Evolutionary conservation across 1,140 invertebrate species (phyloP).

Genomic region (Pseudobourletiella spinata): DNA sequence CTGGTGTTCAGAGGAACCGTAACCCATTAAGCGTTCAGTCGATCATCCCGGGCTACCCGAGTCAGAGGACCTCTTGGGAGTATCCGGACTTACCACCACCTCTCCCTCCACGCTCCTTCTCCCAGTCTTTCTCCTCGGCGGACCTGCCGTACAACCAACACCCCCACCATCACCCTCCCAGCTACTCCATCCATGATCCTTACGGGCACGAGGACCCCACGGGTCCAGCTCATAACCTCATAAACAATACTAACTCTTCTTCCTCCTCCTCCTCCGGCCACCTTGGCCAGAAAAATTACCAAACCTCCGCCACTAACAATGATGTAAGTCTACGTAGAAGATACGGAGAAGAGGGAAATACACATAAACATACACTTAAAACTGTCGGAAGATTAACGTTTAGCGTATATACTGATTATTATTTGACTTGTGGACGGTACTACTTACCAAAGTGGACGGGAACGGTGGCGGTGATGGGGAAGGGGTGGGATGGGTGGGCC

Average conservation of each 20-base stretch:
- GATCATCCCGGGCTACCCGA: slow-evolving; percentile 10
- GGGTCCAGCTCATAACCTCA: background rate
- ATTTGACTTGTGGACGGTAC: too few relatives aligned
- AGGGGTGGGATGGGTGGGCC: too few relatives aligned
- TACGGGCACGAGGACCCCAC: background rate
- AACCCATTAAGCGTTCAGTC: slow-evolving; percentile 32
- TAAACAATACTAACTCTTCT: slow-evolving; percentile 10
- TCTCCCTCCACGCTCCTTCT: slow-evolving; percentile 27
- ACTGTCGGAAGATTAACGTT: too few relatives aligned
- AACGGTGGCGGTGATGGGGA: too few relatives aligned
- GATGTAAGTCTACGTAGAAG: slow-evolving; percentile 22
- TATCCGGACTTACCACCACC: slow-evolving; percentile 26
- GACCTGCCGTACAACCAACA: background rate
- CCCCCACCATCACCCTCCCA: slow-evolving; percentile 26
- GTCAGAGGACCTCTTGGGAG: slow-evolving; percentile 19
- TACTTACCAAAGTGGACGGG: too few relatives aligned
- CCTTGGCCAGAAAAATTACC: slow-evolving; percentile 20
- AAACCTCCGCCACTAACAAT: slow-evolving; percentile 11
- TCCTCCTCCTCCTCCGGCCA: slow-evolving; percentile 10
- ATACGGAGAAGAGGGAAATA: slow-evolving; percentile 1
- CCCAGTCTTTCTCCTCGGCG: slow-evolving; percentile 5
- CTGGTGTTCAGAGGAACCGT: slow-evolving; percentile 19
- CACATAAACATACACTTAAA: background rate
- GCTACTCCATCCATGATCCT: slow-evolving; percentile 26
- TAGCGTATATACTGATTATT: too few relatives aligned